Evolutionary conservation across 2,888 invertebrate species (phyloP).

Genomic region (Leptarthrus brevirostris): DNA sequence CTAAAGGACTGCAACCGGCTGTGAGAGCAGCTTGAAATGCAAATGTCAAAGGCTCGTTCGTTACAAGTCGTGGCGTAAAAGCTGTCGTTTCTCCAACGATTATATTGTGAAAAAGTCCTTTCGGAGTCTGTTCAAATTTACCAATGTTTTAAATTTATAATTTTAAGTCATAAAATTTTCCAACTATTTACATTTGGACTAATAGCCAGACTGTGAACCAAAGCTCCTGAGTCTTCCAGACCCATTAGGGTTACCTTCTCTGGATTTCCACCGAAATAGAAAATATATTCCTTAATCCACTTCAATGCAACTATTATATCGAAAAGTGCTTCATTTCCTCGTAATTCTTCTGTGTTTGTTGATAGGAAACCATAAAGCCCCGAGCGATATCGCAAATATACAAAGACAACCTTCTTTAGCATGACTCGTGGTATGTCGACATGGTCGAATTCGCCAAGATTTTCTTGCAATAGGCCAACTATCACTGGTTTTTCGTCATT

Average conservation of each 20-base stretch:
- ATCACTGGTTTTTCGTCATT: conserved; percentile 19
- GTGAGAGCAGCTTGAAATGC: neutral
- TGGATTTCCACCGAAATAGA: conserved; percentile 15
- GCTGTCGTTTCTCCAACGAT: conserved; percentile 27
- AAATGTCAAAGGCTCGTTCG: neutral
- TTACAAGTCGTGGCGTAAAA: conserved; percentile 13
- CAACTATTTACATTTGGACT: neutral
- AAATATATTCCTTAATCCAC: conserved; percentile 30
- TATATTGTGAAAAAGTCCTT: conserved; percentile 1
- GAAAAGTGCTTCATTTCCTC: conserved; percentile 6
- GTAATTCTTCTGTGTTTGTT: conserved; percentile 15
- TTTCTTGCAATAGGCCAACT: conserved; percentile 17
- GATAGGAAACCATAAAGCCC: conserved; percentile 18
- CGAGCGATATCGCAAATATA: neutral
- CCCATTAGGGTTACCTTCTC: conserved; percentile 23
- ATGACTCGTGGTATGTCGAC: neutral
- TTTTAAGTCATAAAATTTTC: neutral
- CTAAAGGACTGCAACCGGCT: neutral
- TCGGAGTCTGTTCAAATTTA: conserved; percentile 16
- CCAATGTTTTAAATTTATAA: neutral
- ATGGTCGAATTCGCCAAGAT: conserved; percentile 19
- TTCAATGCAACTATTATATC: conserved; percentile 21
- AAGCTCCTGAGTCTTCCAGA: conserved; percentile 30
- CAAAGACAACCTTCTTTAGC: conserved; percentile 6
- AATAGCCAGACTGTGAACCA: conserved; percentile 52